Evolutionary conservation across 1,140 invertebrate genomes (phyloP), one percentile per base, ranked within the genome.

Genomic region (Sinella curviseta): DNA sequence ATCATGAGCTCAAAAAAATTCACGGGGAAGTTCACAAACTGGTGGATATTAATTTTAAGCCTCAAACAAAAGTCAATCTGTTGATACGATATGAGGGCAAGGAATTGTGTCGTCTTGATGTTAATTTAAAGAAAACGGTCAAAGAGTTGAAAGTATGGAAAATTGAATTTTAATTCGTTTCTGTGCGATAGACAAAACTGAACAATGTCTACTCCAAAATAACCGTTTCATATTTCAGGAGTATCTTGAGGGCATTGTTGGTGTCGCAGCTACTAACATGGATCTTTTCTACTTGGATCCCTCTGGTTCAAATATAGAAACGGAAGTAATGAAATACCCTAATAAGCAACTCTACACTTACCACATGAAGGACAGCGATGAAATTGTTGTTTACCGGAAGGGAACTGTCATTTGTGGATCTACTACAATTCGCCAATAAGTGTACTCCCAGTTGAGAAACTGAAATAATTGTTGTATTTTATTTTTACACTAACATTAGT

Each of bases 331-430:
- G 34, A 36, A 8, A 36, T 54, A n/a, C 39, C 74, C 35, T 14
- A 48, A 75, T 30, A 75, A 48, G 31, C 3, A 75, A 26, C 28
- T 75, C 1, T 75, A 39, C 74, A 75, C 34, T 3, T 75, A 75
- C 26, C 14, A 48, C 28, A 75, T 75, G 34, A 16, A 48, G 3
- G 74, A 75, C 20, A 30, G 28, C 28, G 74, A 75, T 30, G 74
- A 75, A 48, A 75, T 75, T 24, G 35, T 8, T 75, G 35, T 75
- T 1, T 48, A 48, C 39, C 8, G 20, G 20, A 48, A 48, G 20
- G 39, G 39, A 48, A 48, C 39, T 48, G 39, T 48, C 20, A 12
- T 8, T 48, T 48, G 39, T 20, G 39, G 39, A 12, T 48, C 39
- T 12, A 48, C 39, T 48, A 20, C 20, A 20, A 48, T 48, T 12